A percentile compares a stretch with the other conserved stretches of the same genome.
These are phyloP conservation scores for Cheilosia impressa DNA, from an alignment of 2,888 invertebrate genomes.

Conservation along the genomic window DNA sequence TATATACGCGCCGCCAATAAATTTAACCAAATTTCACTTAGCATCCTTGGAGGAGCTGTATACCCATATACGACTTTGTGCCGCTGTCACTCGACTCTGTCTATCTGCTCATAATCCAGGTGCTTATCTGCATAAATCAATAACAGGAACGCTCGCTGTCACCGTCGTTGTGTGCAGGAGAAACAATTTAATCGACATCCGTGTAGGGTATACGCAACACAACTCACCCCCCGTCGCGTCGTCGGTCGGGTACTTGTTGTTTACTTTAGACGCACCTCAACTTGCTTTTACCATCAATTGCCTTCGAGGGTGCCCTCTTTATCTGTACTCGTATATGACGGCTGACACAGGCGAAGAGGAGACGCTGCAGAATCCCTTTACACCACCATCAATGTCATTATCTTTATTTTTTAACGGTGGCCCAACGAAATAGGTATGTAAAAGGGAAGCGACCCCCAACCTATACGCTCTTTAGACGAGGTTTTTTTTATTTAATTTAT, in stretches of 20 bases:
- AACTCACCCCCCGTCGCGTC: conserved; percentile 24
- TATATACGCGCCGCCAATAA: conserved; percentile 66
- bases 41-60: conserved; percentile 38
- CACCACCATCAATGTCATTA: conserved; percentile 74
- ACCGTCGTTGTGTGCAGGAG: conserved; percentile 66
- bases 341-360: conserved; percentile 51
- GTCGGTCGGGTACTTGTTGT: conserved; percentile 16
- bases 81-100: conserved; percentile 62
- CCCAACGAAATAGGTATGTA: conserved; percentile 57
- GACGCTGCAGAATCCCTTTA: conserved; percentile 53
- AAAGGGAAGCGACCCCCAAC: conserved; percentile 25
- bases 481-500: background rate
- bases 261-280: conserved; percentile 60
- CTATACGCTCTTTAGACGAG: conserved; percentile 14
- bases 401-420: conserved; percentile 63
- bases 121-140: conserved; percentile 82
- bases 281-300: conserved; percentile 73
- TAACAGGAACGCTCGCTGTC: conserved; percentile 77
- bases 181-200: conserved; percentile 75
- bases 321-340: conserved; percentile 25
- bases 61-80: conserved; percentile 2
- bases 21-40: conserved; percentile 71
- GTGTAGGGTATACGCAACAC: conserved; percentile 65
- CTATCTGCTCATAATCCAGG: conserved; percentile 74
- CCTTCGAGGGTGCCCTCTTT: conserved; percentile 64